A percentile compares a stretch with the other conserved stretches of the same genome.
phyloP scores from a whole-genome alignment of 2,113 vertebrate species.

The Heptranchias perlo region DNA sequence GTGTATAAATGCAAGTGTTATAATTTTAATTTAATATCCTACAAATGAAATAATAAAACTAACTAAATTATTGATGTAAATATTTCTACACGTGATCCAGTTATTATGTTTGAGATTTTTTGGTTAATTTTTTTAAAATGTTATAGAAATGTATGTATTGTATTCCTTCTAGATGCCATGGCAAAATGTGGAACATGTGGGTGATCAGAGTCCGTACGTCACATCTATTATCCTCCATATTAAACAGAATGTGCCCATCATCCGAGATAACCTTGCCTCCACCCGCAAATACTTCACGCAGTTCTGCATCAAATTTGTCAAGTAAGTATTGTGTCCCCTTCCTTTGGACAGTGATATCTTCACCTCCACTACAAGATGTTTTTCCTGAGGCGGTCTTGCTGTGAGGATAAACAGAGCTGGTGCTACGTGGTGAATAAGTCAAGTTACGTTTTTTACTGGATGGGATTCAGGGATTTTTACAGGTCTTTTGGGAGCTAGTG shows the following conservation, averaged over 20 bases:
- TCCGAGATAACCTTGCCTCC: conserved; percentile 92
- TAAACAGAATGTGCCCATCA: conserved; percentile 95
- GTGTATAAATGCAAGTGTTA: background rate
- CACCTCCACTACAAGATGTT: background rate
- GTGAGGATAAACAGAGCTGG: background rate
- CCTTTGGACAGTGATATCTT: background rate
- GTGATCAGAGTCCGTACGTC: conserved; percentile 97
- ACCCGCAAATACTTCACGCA: conserved; percentile 98
- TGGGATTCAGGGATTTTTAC: background rate
- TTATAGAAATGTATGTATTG: background rate
- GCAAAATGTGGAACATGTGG: conserved; percentile 97
- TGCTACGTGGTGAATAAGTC: background rate
- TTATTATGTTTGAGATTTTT: background rate
- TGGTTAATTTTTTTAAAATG: background rate
- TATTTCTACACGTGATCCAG: background rate
- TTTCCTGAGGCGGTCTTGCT: background rate
- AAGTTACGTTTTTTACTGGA: background rate
- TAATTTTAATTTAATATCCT: background rate
- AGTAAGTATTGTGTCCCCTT: conserved; percentile 60
- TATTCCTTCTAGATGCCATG: conserved; percentile 84
- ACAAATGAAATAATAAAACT: background rate
- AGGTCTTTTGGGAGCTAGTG: background rate
- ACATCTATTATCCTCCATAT: conserved; percentile 97
- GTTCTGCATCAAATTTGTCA: conserved; percentile 98
- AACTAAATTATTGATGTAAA: background rate